phyloP scores from a whole-genome alignment of 2,797 vertebrate species.

The Mus minutoides region DNA sequence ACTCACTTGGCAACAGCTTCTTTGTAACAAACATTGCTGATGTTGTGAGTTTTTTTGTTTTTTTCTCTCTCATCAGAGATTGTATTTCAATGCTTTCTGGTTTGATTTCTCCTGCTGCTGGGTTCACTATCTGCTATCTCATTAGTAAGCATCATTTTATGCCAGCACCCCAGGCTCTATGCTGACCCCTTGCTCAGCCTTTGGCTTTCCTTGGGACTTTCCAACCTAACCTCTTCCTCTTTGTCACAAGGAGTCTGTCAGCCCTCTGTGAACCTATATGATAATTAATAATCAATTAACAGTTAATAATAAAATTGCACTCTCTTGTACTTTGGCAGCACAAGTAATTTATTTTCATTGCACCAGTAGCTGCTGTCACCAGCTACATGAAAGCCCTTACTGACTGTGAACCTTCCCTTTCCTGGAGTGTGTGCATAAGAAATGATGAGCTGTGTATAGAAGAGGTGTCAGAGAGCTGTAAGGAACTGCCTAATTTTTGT shows the following conservation, averaged over 20 bases:
- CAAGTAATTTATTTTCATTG: constrained; percentile 54
- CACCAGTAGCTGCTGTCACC: neutral
- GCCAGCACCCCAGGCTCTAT: neutral
- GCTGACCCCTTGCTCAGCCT: neutral
- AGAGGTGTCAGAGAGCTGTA: neutral
- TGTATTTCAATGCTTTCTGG: constrained; percentile 23
- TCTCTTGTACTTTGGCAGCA: constrained; percentile 24
- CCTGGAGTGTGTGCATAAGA: neutral
- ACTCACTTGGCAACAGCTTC: neutral
- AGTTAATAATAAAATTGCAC: constrained; percentile 25
- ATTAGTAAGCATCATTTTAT: constrained; percentile 57
- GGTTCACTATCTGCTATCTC: constrained; percentile 27
- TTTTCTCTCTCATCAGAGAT: neutral
- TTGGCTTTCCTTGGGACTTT: constrained; percentile 1
- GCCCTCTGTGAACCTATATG: neutral
- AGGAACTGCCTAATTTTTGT: constrained; percentile 46
- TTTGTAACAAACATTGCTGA: neutral
- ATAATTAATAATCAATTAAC: constrained; percentile 61
- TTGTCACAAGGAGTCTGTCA: neutral
- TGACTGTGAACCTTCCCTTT: neutral
- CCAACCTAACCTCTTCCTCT: neutral
- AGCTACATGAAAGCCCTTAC: neutral
- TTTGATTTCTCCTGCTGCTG: constrained; percentile 28
- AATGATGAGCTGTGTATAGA: constrained; percentile 21
- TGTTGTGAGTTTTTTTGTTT: neutral